Evolutionary conservation across 1,140 invertebrate genomes (phyloP).

Genomic region (Tetramorium simillimum): DNA sequence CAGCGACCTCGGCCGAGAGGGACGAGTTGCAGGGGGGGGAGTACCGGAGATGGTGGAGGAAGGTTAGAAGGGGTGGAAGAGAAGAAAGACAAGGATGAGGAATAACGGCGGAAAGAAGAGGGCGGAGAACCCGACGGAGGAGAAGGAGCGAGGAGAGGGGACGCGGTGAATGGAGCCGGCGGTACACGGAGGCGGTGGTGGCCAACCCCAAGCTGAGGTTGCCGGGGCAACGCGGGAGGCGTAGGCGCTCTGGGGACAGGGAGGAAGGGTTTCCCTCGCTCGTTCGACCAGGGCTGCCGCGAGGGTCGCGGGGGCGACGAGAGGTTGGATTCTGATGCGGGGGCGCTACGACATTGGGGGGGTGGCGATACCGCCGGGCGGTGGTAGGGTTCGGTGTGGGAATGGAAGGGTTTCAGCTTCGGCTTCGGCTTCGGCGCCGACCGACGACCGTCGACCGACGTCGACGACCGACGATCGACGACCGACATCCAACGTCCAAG

Average conservation of each 20-base stretch:
- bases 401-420: constrained; percentile 23
- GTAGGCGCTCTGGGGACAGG: constrained; percentile 78
- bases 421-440: not conserved
- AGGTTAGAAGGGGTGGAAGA: constrained; percentile 31
- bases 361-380: constrained; percentile 46
- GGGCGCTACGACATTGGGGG: constrained; percentile 43
- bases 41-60: constrained; percentile 10
- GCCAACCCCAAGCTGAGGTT: constrained; percentile 84
- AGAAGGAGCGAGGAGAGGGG: constrained; percentile 57
- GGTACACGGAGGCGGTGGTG: constrained; percentile 80
- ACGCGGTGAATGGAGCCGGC: constrained; percentile 81
- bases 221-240: constrained; percentile 84
- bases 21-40: constrained; percentile 28
- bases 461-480: constrained; percentile 46
- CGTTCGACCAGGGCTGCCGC: constrained; percentile 74
- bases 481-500: not conserved
- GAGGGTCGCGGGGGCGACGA: constrained; percentile 57
- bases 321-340: constrained; percentile 56
- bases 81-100: constrained; percentile 50
- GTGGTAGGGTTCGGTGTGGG: constrained; percentile 48
- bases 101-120: constrained; percentile 46
- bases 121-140: constrained; percentile 62
- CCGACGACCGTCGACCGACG: constrained; percentile 50
- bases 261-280: constrained; percentile 75
- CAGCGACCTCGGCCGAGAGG: constrained; percentile 16